Base-by-base conservation (phyloP, 2,888 invertebrate species). In the Drosophila antonietae region DNA sequence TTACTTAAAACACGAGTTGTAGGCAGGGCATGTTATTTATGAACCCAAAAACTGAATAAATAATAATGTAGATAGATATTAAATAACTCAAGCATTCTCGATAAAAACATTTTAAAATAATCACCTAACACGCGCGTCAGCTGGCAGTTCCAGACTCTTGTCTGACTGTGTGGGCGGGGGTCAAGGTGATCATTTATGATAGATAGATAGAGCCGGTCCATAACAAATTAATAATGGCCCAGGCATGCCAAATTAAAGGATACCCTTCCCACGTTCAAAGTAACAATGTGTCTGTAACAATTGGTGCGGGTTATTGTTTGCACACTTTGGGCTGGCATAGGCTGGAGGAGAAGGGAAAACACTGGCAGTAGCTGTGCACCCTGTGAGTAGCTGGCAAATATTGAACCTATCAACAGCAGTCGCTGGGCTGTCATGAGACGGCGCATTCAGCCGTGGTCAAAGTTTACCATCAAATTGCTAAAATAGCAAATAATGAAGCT, bases 401-500 rank as follows among this genome's bases (percentile, higher is more conserved):
- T 76, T 79, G 68, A 67, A 78, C 37, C 61, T 61, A 73, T 78
- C 78, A 78, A 71, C 56, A 58, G 68, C 83, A 81, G 56, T 66
- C 20, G 78, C 18, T 51, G 49, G 46, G 57, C 78, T 75, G 80
- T 70, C 73, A 73, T 44, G 65, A 43, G 64, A 44, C 52, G 52
- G 66, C 46, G 31, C 73, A 72, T 67, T 78, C 73, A 83, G 79
- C 70, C 83, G 73, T 83, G 84, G 73, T 72, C 80, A 85, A 81
- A 88, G 82, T 83, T 83, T 78, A 82, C 84, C 90, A 81, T 87
- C 79, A 83, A 89, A 87, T 89, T 87, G 87, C 89, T 88, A 85
- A 89, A 89, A 89, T 81, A 88, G 90, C 89, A 89, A 90, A 89
- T 89, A 89, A 89, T 90, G 85, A 87, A 81, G 80, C 83, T 80